Conservation (phyloP, 2,888 invertebrate genomes). For the Rhorus exstirpatorius region DNA sequence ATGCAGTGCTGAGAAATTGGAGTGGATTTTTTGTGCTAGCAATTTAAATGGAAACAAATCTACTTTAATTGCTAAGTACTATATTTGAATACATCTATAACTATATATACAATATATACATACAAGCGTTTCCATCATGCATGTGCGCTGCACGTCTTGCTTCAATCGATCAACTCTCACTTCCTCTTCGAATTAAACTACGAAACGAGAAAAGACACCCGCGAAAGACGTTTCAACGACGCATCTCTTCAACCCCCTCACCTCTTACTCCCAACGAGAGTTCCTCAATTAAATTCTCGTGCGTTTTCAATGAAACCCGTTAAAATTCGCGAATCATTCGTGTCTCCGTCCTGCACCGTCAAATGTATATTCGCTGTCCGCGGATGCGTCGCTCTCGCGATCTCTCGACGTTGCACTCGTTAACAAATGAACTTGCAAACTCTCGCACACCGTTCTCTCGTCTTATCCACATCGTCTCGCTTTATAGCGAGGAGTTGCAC, state of each 20-base stretch:
- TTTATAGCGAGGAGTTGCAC: constrained; percentile 2
- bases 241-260: constrained; percentile 15
- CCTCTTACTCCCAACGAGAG: not conserved
- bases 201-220: not conserved
- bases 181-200: constrained; percentile 19
- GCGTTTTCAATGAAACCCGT: constrained; percentile 28
- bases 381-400: constrained; percentile 41
- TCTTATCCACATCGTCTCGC: constrained; percentile 1
- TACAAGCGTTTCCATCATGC: not conserved
- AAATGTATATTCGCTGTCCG: constrained; percentile 7
- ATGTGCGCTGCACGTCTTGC: not conserved
- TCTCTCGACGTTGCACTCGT: constrained; percentile 44
- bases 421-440: constrained; percentile 62
- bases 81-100: too few species aligned
- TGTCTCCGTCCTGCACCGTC: not conserved
- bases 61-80: too few species aligned
- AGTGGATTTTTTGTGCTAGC: not conserved
- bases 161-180: not conserved
- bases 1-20: too few species aligned
- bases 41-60: too few species aligned
- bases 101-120: not conserved
- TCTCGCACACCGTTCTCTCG: not conserved
- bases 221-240: constrained; percentile 12
- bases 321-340: constrained; percentile 29
- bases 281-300: constrained; percentile 55